Percentiles rank a stretch among this genome's conserved stretches.
phyloP scores from a whole-genome alignment of 1,140 invertebrate genomes.

The Drosophila tsacasi region DNA sequence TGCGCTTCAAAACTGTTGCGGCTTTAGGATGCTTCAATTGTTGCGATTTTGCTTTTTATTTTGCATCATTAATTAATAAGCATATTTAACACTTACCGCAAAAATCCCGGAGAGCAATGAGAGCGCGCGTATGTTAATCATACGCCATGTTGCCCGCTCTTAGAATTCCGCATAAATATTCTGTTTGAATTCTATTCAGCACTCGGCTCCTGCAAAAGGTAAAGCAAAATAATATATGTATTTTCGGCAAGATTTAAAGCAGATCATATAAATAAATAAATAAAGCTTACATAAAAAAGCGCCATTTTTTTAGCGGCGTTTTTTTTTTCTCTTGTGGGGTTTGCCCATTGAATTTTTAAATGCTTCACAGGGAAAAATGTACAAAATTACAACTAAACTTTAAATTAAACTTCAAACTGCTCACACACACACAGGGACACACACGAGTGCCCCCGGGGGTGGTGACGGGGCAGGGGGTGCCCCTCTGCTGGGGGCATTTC shows the following conservation, averaged over 20 bases:
- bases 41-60: conserved; percentile 18
- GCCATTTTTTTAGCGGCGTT: conserved; percentile 1
- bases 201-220: conserved; percentile 19
- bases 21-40: conserved; percentile 21
- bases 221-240: conserved; percentile 19
- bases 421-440: conserved; percentile 14
- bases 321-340: conserved; percentile 13
- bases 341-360: conserved; percentile 79
- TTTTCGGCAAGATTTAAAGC: conserved; percentile 17
- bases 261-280: conserved; percentile 35
- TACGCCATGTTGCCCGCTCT: conserved; percentile 47
- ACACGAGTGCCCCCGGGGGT: conserved; percentile 1
- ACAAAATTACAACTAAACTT: conserved; percentile 72
- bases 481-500: conserved; percentile 9
- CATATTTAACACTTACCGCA: conserved; percentile 59
- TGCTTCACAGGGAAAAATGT: conserved; percentile 60
- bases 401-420: conserved; percentile 67
- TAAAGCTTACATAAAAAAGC: conserved; percentile 13
- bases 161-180: conserved; percentile 6
- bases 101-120: conserved; percentile 48
- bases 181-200: conserved; percentile 4
- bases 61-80: conserved; percentile 42
- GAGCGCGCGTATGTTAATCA: conserved; percentile 55
- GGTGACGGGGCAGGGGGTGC: background rate
- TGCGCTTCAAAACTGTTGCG: conserved; percentile 19